Evolutionary conservation across 2,113 vertebrate genomes (phyloP).

Genomic region (Poeciliopsis prolifica): DNA sequence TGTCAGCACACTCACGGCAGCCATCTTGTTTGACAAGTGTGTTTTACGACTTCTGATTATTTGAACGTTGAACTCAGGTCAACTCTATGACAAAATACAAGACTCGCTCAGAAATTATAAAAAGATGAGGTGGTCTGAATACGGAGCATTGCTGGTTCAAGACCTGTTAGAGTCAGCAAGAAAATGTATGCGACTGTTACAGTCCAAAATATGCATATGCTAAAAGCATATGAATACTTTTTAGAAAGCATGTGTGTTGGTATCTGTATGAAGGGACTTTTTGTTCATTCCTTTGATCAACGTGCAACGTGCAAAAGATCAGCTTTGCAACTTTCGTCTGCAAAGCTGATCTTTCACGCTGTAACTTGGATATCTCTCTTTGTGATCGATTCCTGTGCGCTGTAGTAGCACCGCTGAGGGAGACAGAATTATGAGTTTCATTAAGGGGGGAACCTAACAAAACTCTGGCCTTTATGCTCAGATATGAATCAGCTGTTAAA

Average conservation of each 20-base stretch:
- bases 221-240: neutral
- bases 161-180: too few species aligned
- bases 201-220: neutral
- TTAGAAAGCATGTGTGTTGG: neutral
- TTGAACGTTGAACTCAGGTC: too few species aligned
- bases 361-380: constrained; percentile 59
- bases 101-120: accelerated
- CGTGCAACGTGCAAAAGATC: neutral
- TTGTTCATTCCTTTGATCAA: constrained; percentile 14
- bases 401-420: constrained; percentile 32
- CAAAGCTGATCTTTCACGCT: constrained; percentile 31
- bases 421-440: constrained; percentile 71
- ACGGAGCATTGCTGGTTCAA: neutral
- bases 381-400: constrained; percentile 53
- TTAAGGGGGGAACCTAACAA: constrained; percentile 71
- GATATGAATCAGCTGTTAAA: constrained; percentile 72
- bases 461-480: constrained; percentile 69
- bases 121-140: neutral
- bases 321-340: constrained; percentile 4
- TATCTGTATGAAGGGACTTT: neutral
- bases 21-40: too few species aligned
- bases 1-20: too few species aligned
- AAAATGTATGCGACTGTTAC: neutral
- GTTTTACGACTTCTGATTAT: too few species aligned
- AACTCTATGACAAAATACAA: too few species aligned